Conservation (phyloP, 2,113 vertebrate species). For the Ptyas mucosa region DNA sequence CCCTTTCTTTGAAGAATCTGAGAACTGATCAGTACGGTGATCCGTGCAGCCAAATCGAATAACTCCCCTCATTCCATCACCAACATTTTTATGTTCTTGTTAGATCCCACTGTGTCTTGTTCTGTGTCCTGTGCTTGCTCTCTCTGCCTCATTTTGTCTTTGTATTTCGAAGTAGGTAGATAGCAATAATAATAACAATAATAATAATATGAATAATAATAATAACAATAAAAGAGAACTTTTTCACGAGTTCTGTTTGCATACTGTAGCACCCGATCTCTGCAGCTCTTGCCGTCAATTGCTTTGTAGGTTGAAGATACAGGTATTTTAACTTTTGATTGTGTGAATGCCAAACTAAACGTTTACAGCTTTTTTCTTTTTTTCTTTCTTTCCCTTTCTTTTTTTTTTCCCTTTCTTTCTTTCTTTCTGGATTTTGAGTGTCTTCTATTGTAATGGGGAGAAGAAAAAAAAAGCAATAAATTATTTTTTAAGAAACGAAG, state of each 20-base stretch:
- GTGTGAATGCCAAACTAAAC: conserved; percentile 99
- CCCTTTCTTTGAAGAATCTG: conserved; percentile 56
- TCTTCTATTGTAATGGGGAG: conserved; percentile 92
- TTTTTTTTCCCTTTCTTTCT: conserved; percentile 43
- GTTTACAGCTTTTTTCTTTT: conserved; percentile 89
- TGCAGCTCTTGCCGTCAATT: conserved; percentile 77
- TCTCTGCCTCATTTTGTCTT: conserved; percentile 68
- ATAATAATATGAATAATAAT: not conserved
- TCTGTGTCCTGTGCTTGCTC: conserved; percentile 72
- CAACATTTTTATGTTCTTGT: conserved; percentile 78
- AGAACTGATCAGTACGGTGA: conserved; percentile 57
- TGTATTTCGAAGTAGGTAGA: conserved; percentile 84
- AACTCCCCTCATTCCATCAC: conserved; percentile 77
- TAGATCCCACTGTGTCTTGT: conserved; percentile 77
- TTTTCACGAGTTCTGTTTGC: conserved; percentile 84
- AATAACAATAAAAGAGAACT: conserved; percentile 65
- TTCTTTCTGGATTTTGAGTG: conserved; percentile 93
- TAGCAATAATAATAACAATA: conserved; percentile 95
- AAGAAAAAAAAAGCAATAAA: conserved; percentile 93
- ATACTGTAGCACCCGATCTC: conserved; percentile 76
- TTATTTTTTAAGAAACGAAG: conserved; percentile 98
- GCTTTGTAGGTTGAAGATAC: conserved; percentile 80
- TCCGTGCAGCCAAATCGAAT: conserved; percentile 69
- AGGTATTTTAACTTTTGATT: conserved; percentile 86
- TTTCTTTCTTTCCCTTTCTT: conserved; percentile 68